These are phyloP conservation scores for Notodonta dromedarius DNA, from an alignment of 2,888 invertebrate genomes.

Conservation along the genomic window DNA sequence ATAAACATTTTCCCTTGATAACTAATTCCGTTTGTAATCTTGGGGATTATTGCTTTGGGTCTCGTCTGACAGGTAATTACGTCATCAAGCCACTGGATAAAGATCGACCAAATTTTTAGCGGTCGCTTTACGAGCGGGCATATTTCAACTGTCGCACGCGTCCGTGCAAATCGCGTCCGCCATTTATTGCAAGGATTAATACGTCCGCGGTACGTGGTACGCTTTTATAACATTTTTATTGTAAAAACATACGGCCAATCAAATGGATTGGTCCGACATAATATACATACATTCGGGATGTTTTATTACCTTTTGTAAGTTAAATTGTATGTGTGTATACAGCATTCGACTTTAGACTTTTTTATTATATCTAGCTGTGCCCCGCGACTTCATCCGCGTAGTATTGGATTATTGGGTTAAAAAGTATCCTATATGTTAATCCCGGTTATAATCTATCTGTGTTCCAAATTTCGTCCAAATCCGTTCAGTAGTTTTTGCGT, in stretches of 20 bases:
- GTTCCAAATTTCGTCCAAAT: too few relatives aligned
- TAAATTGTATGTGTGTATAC: not conserved
- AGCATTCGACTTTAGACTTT: not conserved
- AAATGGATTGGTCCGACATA: slow-evolving; percentile 17
- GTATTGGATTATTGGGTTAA: too few relatives aligned
- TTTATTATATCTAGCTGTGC: too few relatives aligned
- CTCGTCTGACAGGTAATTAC: slow-evolving; percentile 49
- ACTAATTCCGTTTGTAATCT: slow-evolving; percentile 43
- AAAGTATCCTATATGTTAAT: too few relatives aligned
- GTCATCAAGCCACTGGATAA: slow-evolving; percentile 32
- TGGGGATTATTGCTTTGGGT: slow-evolving; percentile 44
- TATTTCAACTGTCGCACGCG: not conserved
- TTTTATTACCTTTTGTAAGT: not conserved
- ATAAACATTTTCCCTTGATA: slow-evolving; percentile 18
- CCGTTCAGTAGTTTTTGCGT: too few relatives aligned
- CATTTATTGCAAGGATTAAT: slow-evolving; percentile 43
- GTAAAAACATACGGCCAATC: slow-evolving; percentile 17
- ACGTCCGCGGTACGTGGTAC: slow-evolving; percentile 26
- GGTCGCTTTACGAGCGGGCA: slow-evolving; percentile 29
- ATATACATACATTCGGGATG: slow-evolving; percentile 10
- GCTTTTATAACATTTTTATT: slow-evolving; percentile 33
- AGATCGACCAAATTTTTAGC: slow-evolving; percentile 33
- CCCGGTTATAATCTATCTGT: too few relatives aligned
- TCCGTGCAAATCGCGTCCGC: slow-evolving; percentile 29
- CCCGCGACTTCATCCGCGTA: too few relatives aligned